Evolutionary conservation across 2,888 invertebrate genomes (phyloP), one percentile per base, ranked within the genome.

Genomic region (Conistra vaccinii): DNA sequence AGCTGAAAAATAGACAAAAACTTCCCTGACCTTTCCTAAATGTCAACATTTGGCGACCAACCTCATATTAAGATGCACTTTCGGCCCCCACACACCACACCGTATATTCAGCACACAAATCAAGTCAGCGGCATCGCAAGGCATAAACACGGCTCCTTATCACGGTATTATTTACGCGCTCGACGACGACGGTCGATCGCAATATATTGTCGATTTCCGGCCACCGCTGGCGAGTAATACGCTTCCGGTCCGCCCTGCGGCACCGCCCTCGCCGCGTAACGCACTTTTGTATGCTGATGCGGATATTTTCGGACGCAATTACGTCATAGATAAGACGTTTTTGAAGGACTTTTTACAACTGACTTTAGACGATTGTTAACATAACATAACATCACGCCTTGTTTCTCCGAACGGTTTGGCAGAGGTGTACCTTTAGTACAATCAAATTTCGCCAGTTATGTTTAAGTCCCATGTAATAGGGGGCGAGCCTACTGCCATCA

Each of bases 191-290:
- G 89, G 92, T 88, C 91, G 89, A 93, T 92, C 90, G 92, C 91
- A 92, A 95, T 95, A 94, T 95, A 95, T 94, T 93, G 93, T 90
- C 92, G 95, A 94, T 95, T 93, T 96, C 95, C 96, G 94, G 92
- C 92, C 93, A 91, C 92, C 89, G 91, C 91, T 93, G 94, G 95
- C 95, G 94, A 94, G 95, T 96, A 96, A 96, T 96, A 93, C 93
- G 94, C 91, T 92, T 95, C 95, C 96, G 96, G 92, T 91, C 92
- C 93, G 93, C 93, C 95, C 93, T 87, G 85, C 79, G 82, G 89
- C 82, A 89, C 90, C 92, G 91, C 93, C 90, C 85, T 85, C 69
- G 78, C 63, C 86, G 83, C 83, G 85, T 84, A 85, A 90, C 89
- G 90, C 88, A 86, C 79, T 66, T 39, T 71, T 65, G n/a, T 80